Conservation (phyloP, 2,797 vertebrate genomes). For the Xiphophorus birchmanni region DNA sequence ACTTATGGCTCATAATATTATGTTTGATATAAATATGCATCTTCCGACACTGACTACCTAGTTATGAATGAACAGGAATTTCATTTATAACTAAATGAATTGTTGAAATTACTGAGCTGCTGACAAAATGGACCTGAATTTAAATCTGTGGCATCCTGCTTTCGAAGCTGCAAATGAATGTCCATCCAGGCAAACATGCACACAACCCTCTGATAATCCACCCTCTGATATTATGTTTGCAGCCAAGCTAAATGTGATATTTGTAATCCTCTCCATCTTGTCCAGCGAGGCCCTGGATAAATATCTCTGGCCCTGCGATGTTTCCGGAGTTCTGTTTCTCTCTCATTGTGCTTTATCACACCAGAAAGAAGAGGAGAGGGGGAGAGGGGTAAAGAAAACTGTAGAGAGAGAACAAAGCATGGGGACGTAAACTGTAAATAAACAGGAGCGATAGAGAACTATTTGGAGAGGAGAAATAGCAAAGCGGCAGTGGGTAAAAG, state of each 20-base stretch:
- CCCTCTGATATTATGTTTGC: slow-evolving; percentile 67
- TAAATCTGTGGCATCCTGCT: slow-evolving; percentile 13
- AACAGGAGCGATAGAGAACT: slow-evolving; percentile 41
- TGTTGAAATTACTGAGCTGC: background rate
- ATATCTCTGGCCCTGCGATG: slow-evolving; percentile 55
- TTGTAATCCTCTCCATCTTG: slow-evolving; percentile 64
- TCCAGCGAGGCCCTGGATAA: slow-evolving; percentile 53
- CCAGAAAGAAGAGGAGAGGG: background rate
- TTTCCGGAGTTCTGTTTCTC: slow-evolving; percentile 52
- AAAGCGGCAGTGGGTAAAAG: slow-evolving; percentile 40
- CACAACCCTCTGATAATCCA: slow-evolving; percentile 51
- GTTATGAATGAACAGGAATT: background rate
- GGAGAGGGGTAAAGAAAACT: background rate
- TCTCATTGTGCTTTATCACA: slow-evolving; percentile 49
- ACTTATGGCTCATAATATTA: background rate
- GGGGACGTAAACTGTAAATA: slow-evolving; percentile 42
- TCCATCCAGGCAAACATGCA: slow-evolving; percentile 44
- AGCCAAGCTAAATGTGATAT: slow-evolving; percentile 61
- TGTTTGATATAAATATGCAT: background rate
- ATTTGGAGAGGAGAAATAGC: slow-evolving; percentile 37
- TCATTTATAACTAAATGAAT: background rate
- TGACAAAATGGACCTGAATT: slow-evolving; percentile 10
- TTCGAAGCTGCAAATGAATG: slow-evolving; percentile 6
- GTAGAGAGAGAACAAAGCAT: slow-evolving; percentile 27
- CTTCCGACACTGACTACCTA: background rate